Percentiles rank a stretch among this genome's conserved stretches.
Conservation (phyloP, 2,113 vertebrate species). For the Sinocyclocheilus grahami region DNA sequence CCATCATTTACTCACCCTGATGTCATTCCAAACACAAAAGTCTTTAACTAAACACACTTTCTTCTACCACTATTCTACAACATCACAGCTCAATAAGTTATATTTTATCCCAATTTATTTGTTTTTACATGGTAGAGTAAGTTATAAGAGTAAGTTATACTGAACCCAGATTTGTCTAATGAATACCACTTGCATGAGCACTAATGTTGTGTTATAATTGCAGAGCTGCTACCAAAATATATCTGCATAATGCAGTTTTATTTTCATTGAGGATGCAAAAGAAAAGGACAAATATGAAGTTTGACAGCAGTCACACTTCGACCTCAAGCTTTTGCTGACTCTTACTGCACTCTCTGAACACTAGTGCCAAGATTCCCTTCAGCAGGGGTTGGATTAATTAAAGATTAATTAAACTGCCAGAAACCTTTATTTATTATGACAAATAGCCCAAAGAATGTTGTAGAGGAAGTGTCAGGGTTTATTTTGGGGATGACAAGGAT, state of each 20-base stretch:
- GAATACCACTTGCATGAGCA: background rate
- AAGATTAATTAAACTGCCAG: conserved; percentile 67
- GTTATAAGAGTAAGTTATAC: background rate
- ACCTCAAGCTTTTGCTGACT: conserved; percentile 29
- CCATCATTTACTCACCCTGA: too few species aligned
- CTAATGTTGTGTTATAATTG: background rate
- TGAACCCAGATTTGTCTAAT: background rate
- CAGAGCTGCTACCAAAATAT: background rate
- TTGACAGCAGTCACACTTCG: conserved; percentile 33
- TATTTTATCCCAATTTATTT: too few species aligned
- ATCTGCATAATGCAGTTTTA: background rate
- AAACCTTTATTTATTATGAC: conserved; percentile 61
- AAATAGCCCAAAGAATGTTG: conserved; percentile 28
- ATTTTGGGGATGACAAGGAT: conserved; percentile 67
- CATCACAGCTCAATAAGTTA: too few species aligned
- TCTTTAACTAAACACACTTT: too few species aligned
- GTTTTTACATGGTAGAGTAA: background rate
- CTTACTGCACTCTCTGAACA: conserved; percentile 23
- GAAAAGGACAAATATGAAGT: conserved; percentile 36
- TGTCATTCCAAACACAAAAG: too few species aligned
- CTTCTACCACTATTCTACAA: too few species aligned
- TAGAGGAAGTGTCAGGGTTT: conserved; percentile 9
- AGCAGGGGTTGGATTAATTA: conserved; percentile 63
- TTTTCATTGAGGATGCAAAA: background rate
- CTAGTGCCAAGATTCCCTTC: conserved; percentile 47